Base-by-base conservation (phyloP, 2,797 vertebrate species). In the Notolepis coatsorum region DNA sequence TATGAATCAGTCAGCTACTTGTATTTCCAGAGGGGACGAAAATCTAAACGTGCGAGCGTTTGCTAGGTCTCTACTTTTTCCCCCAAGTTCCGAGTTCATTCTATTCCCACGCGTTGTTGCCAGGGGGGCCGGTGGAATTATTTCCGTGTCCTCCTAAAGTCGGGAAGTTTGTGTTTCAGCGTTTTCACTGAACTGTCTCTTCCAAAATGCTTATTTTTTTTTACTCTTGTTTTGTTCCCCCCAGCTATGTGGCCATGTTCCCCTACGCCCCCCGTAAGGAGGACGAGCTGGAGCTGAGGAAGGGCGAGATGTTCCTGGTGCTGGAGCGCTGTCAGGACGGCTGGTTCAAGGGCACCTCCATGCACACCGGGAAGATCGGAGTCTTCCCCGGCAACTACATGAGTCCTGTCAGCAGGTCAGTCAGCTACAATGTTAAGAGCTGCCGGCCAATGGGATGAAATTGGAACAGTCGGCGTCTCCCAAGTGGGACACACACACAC, bases 341-440 rank as follows among this genome's bases (percentile, higher is more conserved):
- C 82, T 99, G 98, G 98, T 98, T 98, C 92, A 99, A 99, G 87
- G 98, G 98, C 76, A 98, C 96, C 2, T 99, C 97, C 35, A 97
- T 99, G 96, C 97, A 99, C 75, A 99, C 97, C 0, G 97, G 96
- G 84, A 98, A 97, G 89, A 98, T 97, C 0, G 98, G 97, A 33
- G 98, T 99, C 52, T 99, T 99, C 81, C 98, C 97, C 20, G 98
- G 98, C 61, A 99, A 99, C 92, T 99, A 99, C 13, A 97, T 99
- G 92, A 97, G 96, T 81, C 97, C 97, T 25, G 93, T 98, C 86
- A 96, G 95, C 84, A 98, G 98, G 98, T 99, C 45, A 15, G 86
- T 59, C 51, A 4, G 1, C 5, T 2, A 56, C 1, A 18, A 5
- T 10, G 33, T n/a, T 8, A 30, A 12, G 10, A 17, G 28, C 24